Conservation (phyloP, 2,888 invertebrate species). For the Stegana nigrithorax region DNA sequence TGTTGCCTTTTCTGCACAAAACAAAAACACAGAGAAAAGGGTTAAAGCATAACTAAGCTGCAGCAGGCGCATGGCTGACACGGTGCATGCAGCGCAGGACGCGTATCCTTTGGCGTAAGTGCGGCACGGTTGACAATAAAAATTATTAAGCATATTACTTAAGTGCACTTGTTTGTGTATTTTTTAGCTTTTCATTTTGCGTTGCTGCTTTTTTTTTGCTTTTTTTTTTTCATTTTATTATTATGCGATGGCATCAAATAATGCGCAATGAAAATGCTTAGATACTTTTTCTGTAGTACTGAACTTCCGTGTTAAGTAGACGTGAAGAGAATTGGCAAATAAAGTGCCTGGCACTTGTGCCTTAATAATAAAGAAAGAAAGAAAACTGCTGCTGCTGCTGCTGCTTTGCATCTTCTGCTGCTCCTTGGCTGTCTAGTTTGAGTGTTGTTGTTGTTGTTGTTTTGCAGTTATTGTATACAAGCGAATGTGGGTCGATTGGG, state of each 20-base stretch:
- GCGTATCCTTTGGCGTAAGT: neutral
- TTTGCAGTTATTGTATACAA: too few species aligned
- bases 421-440: neutral
- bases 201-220: slow-evolving; percentile 22
- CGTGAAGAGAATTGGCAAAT: slow-evolving; percentile 27
- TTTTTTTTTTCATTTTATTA: slow-evolving; percentile 28
- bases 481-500: slow-evolving; percentile 1
- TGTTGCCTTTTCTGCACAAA: slow-evolving; percentile 2
- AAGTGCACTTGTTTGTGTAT: slow-evolving; percentile 57
- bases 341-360: slow-evolving; percentile 11
- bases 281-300: slow-evolving; percentile 19
- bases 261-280: slow-evolving; percentile 9
- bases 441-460: neutral
- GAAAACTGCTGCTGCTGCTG: too few species aligned
- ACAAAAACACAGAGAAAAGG: too few species aligned
- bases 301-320: slow-evolving; percentile 55
- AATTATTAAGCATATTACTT: slow-evolving; percentile 65
- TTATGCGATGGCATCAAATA: too few species aligned
- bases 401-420: too few species aligned
- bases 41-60: neutral
- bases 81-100: neutral
- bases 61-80: neutral
- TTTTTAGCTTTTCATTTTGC: slow-evolving; percentile 38
- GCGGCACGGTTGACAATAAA: slow-evolving; percentile 54
- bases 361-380: slow-evolving; percentile 3